phyloP scores from a whole-genome alignment of 2,113 vertebrate species.

The Trichomycterus rosablanca region DNA sequence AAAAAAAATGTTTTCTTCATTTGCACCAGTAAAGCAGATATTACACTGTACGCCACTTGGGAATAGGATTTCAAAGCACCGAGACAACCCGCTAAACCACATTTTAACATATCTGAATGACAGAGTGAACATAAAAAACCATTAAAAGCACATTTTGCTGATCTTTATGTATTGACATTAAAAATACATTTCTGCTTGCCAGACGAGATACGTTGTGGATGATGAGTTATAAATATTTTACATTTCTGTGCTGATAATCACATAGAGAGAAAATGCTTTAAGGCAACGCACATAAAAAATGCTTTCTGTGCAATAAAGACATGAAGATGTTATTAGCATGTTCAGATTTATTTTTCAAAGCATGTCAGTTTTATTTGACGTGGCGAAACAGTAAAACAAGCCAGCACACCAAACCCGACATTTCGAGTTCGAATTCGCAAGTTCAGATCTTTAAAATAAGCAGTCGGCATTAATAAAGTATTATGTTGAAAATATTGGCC shows the following conservation, averaged over 20 bases:
- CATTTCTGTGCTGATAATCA: no score
- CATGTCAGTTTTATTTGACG: no score
- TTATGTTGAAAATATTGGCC: no score
- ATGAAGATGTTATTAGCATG: no score
- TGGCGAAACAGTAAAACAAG: no score
- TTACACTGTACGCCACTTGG: conserved; percentile 11
- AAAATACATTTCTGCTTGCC: conserved; percentile 22
- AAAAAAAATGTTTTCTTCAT: background rate
- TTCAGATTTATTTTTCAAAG: no score
- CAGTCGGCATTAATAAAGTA: no score
- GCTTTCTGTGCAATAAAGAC: background rate
- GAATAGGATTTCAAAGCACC: conserved; percentile 1
- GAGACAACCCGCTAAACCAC: conserved; percentile 1
- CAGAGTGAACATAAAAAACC: conserved; percentile 3
- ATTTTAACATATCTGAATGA: conserved; percentile 14
- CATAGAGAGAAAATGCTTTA: conserved; percentile 3
- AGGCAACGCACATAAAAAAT: background rate
- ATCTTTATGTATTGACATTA: conserved; percentile 22
- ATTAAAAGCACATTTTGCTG: conserved; percentile 27
- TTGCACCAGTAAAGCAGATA: conserved; percentile 7
- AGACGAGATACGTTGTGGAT: background rate
- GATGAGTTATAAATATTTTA: no score
- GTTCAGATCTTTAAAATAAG: no score
- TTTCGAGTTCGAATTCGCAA: no score
- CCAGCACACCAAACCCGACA: no score